phyloP scores from a whole-genome alignment of 2,888 invertebrate genomes.

The Trichacis sp. region DNA sequence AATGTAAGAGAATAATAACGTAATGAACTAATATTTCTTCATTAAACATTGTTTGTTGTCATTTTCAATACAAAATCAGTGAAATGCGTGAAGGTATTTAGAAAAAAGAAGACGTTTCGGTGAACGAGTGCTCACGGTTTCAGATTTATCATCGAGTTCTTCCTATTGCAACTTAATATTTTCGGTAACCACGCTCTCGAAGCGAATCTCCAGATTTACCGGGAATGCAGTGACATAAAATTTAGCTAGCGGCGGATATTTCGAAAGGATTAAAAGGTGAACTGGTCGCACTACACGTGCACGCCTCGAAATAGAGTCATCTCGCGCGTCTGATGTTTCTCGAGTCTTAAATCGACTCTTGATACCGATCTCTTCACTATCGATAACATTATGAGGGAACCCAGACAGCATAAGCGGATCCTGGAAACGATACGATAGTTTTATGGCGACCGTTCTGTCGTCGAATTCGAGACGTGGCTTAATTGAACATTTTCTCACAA shows the following conservation, averaged over 20 bases:
- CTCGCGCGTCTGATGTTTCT: conserved; percentile 56
- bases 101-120: too few relatives aligned
- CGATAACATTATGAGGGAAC: conserved; percentile 56
- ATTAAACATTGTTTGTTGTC: too few relatives aligned
- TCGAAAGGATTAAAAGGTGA: conserved; percentile 29
- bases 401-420: conserved; percentile 54
- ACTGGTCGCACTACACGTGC: conserved; percentile 17
- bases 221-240: conserved; percentile 56
- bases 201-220: conserved; percentile 52
- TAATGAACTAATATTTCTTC: too few relatives aligned
- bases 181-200: conserved; percentile 43
- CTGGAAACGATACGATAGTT: conserved; percentile 59
- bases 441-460: conserved; percentile 62
- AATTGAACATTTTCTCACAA: conserved; percentile 66
- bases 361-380: conserved; percentile 66
- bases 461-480: conserved; percentile 56
- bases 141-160: conserved; percentile 45
- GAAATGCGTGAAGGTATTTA: too few relatives aligned
- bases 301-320: conserved; percentile 61
- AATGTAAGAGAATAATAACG: too few relatives aligned
- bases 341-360: conserved; percentile 58
- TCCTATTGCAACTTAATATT: conserved; percentile 53
- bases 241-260: conserved; percentile 45
- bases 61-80: too few relatives aligned
- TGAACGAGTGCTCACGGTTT: too few relatives aligned